Evolutionary conservation across 2,113 vertebrate species (phyloP), one percentile per base, ranked within the genome.

Genomic region (Eidolon helvum): DNA sequence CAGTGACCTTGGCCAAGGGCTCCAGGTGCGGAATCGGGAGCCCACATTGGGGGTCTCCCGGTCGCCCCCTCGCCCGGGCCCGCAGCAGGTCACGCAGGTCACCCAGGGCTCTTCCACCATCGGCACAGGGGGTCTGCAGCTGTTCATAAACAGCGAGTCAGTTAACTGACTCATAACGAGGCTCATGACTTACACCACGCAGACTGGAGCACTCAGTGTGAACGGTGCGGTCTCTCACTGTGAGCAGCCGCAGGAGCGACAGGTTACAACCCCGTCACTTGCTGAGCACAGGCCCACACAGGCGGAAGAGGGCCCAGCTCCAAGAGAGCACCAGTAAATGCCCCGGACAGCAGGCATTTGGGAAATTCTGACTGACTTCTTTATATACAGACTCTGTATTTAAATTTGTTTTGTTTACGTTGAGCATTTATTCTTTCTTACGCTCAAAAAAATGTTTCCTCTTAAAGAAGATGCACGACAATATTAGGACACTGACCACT

Each of bases 141-240:
- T 33, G 8, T 10, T 22, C 16, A 35, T 48, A 53, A 79, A 79
- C 2, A 69, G 28, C 7, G 1, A 38, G 30, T 43, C 16, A 33
- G 19, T 43, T n/a, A 18, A 68, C 30, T 69, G 30, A 55, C 5
- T n/a, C 7, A 5, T 16, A 79, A 38, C 14, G 24, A 77, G 43
- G n/a, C 8, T 22, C 10, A 0, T 4, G 40, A n/a, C 12, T 48
- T 21, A 14, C 7, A 7, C 4, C 75, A 6, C 1, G 6, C 68
- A 53, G 55, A 65, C 16, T 4, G 2, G 12, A 53, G 18, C 59
- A 26, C 48, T 53, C 45, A 6, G 68, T 3, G 28, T 24, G 48
- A 10, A 16, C 61, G 8, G 45, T 2, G 35, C 45, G 4, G 45
- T 1, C 45, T 50, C 24, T 30, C 15, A 9, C 43, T 12, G 30